phyloP scores from a whole-genome alignment of 2,113 vertebrate species.

The Rostratula benghalensis region DNA sequence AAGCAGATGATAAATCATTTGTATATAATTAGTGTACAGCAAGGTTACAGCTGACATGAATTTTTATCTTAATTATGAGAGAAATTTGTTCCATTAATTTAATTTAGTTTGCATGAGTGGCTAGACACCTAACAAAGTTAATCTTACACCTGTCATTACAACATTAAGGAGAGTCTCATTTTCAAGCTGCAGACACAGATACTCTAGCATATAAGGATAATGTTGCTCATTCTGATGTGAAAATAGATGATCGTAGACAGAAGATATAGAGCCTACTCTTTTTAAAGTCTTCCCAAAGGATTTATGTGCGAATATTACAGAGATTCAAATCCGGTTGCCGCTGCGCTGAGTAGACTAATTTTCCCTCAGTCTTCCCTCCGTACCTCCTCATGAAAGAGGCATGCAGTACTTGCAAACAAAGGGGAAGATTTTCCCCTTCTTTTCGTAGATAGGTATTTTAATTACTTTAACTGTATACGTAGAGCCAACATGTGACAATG shows the following conservation, averaged over 20 bases:
- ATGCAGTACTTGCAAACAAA: not conserved
- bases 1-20: constrained; percentile 96
- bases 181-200: constrained; percentile 63
- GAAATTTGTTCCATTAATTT: constrained; percentile 97
- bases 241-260: constrained; percentile 73
- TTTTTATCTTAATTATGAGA: constrained; percentile 98
- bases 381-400: constrained; percentile 7
- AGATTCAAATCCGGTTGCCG: constrained; percentile 12
- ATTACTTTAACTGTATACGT: not conserved
- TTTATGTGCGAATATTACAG: constrained; percentile 57
- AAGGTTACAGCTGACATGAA: constrained; percentile 94
- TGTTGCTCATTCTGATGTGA: constrained; percentile 74
- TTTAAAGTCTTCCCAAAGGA: constrained; percentile 66
- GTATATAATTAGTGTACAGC: constrained; percentile 96
- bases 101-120: constrained; percentile 91
- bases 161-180: constrained; percentile 76
- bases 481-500: constrained; percentile 9
- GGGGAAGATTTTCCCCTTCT: not conserved
- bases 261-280: constrained; percentile 66
- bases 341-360: constrained; percentile 1
- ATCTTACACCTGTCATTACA: constrained; percentile 91
- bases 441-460: not conserved
- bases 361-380: constrained; percentile 33
- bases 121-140: constrained; percentile 89
- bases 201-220: constrained; percentile 64